Percentiles rank a stretch among this genome's conserved stretches.
phyloP scores from a whole-genome alignment of 30 jellyfish, hydroid and myxozoan species.

The Catostylus mosaicus region DNA sequence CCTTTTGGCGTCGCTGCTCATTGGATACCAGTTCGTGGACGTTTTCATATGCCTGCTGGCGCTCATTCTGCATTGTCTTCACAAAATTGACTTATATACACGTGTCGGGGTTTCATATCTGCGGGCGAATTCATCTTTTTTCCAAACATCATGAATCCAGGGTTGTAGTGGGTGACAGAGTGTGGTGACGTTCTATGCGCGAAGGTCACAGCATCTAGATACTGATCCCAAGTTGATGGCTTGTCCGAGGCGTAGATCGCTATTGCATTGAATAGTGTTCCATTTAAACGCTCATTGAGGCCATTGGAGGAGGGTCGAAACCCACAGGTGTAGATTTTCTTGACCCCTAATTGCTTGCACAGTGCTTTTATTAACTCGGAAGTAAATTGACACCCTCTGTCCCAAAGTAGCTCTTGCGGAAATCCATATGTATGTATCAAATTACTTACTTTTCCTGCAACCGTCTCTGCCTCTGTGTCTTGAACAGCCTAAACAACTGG shows the following conservation, averaged over 20 bases:
- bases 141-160: slow-evolving; percentile 19
- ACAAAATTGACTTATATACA: too few relatives aligned
- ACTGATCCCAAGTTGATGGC: too few relatives aligned
- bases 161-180: too few relatives aligned
- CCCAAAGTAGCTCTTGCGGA: slow-evolving; percentile 52
- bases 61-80: slow-evolving; percentile 36
- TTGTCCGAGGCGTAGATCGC: too few relatives aligned
- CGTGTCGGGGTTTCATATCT: neutral
- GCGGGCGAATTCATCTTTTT: slow-evolving; percentile 2
- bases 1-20: slow-evolving; percentile 2
- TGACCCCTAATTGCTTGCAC: slow-evolving; percentile 24
- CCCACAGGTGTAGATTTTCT: slow-evolving; percentile 36
- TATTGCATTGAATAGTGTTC: too few relatives aligned
- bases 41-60: slow-evolving; percentile 39
- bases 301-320: too few relatives aligned
- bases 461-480: slow-evolving; percentile 56
- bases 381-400: slow-evolving; percentile 41
- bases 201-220: too few relatives aligned
- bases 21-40: slow-evolving; percentile 28
- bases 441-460: slow-evolving; percentile 35
- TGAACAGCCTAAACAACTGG: slow-evolving; percentile 42
- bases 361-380: slow-evolving; percentile 31
- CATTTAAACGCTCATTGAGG: too few relatives aligned
- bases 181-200: too few relatives aligned
- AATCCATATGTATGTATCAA: slow-evolving; percentile 33